Evolutionary conservation across 2,113 vertebrate genomes (phyloP).

Genomic region (Benitochromis conjunctus): DNA sequence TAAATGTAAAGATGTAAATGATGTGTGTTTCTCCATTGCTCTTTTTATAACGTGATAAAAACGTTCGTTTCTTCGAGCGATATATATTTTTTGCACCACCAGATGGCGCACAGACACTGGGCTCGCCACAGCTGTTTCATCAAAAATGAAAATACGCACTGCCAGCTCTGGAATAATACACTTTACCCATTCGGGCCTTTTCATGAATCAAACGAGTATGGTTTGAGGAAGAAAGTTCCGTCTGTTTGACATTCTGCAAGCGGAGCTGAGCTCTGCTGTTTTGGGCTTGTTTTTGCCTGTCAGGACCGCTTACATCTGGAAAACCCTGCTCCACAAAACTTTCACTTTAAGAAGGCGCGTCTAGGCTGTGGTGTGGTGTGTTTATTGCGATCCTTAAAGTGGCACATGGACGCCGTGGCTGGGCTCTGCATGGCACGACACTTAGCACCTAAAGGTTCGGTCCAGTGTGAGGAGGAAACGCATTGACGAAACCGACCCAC

Average conservation of each 20-base stretch:
- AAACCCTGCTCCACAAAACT: slow-evolving; percentile 51
- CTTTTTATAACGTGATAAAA: neutral
- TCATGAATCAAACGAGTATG: neutral
- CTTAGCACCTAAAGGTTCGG: neutral
- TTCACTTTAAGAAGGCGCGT: slow-evolving; percentile 81
- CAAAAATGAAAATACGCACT: slow-evolving; percentile 4
- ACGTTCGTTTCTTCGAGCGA: neutral
- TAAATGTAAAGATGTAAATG: neutral
- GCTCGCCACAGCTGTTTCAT: neutral
- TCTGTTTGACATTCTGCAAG: neutral
- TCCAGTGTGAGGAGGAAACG: neutral
- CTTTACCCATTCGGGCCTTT: neutral
- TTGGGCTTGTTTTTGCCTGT: neutral
- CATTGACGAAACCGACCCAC: neutral
- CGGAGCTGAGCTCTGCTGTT: neutral
- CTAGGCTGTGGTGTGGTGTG: slow-evolving; percentile 52
- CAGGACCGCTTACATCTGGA: neutral
- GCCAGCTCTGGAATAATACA: neutral
- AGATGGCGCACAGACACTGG: slow-evolving; percentile 35
- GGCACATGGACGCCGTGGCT: slow-evolving; percentile 70
- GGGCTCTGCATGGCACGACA: slow-evolving; percentile 32
- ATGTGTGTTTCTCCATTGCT: neutral
- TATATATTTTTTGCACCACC: neutral
- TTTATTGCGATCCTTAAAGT: slow-evolving; percentile 64
- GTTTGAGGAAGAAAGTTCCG: neutral